Conservation (phyloP, 2,797 vertebrate species). For the Hyperoplus immaculatus region DNA sequence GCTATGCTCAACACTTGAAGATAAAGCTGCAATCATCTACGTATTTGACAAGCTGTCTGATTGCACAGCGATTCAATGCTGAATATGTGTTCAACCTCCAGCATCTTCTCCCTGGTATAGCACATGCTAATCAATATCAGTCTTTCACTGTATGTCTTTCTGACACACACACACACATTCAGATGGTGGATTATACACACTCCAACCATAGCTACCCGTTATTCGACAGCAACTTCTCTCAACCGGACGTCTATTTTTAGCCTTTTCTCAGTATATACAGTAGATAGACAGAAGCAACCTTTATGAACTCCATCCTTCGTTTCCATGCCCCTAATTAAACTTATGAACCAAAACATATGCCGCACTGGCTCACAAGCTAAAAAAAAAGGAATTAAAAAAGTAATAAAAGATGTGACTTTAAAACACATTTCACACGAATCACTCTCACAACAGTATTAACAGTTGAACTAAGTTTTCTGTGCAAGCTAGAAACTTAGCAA, state of each 20-base stretch:
- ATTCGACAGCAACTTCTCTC: neutral
- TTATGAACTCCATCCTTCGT: slow-evolving; percentile 42
- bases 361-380: slow-evolving; percentile 2
- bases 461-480: neutral
- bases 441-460: neutral
- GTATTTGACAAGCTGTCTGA: slow-evolving; percentile 17
- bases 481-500: neutral
- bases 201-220: neutral
- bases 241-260: slow-evolving; percentile 13
- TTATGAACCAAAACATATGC: slow-evolving; percentile 36
- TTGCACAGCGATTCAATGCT: slow-evolving; percentile 36
- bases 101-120: neutral
- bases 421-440: neutral
- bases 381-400: slow-evolving; percentile 5
- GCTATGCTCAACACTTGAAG: slow-evolving; percentile 10
- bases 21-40: slow-evolving; percentile 10
- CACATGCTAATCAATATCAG: neutral
- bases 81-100: slow-evolving; percentile 22
- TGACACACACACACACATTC: neutral
- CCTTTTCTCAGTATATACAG: slow-evolving; percentile 12
- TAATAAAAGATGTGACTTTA: slow-evolving; percentile 1
- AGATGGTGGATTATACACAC: neutral
- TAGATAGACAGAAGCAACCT: slow-evolving; percentile 40
- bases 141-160: neutral
- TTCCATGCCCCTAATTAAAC: slow-evolving; percentile 69